These are phyloP conservation scores for Philereme transversata DNA, from an alignment of 2,888 invertebrate species.

Conservation along the genomic window DNA sequence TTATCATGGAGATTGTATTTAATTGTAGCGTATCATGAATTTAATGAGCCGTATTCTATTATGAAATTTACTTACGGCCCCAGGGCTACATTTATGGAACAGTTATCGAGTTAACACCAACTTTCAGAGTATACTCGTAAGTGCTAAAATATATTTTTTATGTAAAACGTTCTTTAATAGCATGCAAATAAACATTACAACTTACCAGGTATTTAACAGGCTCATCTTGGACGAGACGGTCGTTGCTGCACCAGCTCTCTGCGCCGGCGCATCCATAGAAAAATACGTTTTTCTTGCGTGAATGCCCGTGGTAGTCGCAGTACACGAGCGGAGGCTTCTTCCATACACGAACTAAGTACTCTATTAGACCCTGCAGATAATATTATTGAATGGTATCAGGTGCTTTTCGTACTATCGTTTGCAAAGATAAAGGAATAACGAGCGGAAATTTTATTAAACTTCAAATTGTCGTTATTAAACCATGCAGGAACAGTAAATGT, in stretches of 20 bases:
- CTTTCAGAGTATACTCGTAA: too few species aligned
- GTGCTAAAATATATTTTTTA: too few species aligned
- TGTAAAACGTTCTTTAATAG: neutral
- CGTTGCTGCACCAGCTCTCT: constrained; percentile 87
- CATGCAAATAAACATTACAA: constrained; percentile 12
- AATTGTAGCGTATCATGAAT: too few species aligned
- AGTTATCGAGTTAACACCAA: too few species aligned
- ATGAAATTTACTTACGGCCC: too few species aligned
- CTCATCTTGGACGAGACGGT: constrained; percentile 81
- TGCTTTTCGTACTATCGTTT: neutral
- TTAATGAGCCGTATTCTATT: too few species aligned
- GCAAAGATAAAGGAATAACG: neutral
- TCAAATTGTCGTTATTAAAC: neutral
- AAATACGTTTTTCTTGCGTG: constrained; percentile 93
- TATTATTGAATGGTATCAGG: neutral
- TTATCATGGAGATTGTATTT: too few species aligned
- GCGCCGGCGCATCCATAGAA: constrained; percentile 91
- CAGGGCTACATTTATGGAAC: too few species aligned
- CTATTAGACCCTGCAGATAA: constrained; percentile 81
- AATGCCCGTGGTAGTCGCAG: constrained; percentile 93
- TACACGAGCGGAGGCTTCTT: constrained; percentile 85
- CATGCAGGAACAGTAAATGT: constrained; percentile 4
- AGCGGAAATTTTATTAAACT: neutral
- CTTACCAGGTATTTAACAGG: constrained; percentile 85
- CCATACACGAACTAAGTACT: constrained; percentile 85